These are phyloP conservation scores for Phenganax stokvisi DNA, from an alignment of 92 coral and sea anemone genomes.

Conservation along the genomic window DNA sequence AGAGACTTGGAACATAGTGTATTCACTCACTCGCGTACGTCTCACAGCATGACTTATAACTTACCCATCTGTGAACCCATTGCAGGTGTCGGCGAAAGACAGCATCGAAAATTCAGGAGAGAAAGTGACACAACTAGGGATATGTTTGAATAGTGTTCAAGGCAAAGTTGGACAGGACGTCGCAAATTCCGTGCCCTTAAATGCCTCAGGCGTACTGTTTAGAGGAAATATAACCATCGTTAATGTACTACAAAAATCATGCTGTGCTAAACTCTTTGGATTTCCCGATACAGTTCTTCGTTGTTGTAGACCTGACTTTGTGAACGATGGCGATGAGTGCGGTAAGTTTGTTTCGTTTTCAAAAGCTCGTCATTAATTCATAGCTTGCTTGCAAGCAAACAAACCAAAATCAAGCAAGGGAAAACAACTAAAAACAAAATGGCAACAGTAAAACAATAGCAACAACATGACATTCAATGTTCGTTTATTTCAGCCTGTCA, in stretches of 20 bases:
- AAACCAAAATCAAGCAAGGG: no score
- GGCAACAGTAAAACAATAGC: no score
- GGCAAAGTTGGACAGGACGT: not conserved
- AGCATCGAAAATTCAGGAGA: not conserved
- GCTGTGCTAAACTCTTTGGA: not conserved
- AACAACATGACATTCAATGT: not conserved
- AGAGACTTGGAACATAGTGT: no score
- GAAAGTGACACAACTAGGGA: not conserved
- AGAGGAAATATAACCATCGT: not conserved
- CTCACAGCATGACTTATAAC: no score
- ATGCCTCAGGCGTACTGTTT: not conserved
- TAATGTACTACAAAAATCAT: not conserved
- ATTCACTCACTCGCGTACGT: no score
- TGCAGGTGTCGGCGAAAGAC: not conserved
- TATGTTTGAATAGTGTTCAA: not conserved
- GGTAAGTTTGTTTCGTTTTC: not conserved
- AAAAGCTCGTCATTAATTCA: not conserved
- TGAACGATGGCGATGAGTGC: slow-evolving; percentile 2
- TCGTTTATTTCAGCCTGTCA: slow-evolving; percentile 25
- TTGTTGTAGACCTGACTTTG: slow-evolving; percentile 25
- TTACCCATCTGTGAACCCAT: not conserved
- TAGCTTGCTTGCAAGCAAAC: no score
- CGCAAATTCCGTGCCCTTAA: not conserved
- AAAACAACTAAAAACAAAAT: no score
- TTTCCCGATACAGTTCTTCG: not conserved